Percentiles rank a stretch among this genome's conserved stretches.
These are phyloP conservation scores for Phania funesta DNA, from an alignment of 2,888 invertebrate species.

Conservation along the genomic window DNA sequence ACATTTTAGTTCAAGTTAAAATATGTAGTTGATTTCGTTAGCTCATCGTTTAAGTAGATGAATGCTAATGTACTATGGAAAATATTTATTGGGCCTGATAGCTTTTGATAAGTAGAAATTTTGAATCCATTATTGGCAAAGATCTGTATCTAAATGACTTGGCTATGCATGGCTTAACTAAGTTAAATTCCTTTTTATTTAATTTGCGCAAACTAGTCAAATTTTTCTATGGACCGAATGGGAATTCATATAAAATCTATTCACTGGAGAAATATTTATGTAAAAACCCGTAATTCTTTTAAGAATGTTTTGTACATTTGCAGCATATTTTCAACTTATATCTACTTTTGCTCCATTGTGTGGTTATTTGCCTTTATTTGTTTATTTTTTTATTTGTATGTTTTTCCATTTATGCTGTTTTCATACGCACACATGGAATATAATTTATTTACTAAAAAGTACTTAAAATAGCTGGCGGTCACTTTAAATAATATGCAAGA, in stretches of 20 bases:
- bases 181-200: too few relatives aligned
- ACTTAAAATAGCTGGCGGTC: slow-evolving; percentile 59
- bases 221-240: too few relatives aligned
- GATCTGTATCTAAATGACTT: too few relatives aligned
- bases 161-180: too few relatives aligned
- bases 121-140: too few relatives aligned
- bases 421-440: background rate
- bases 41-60: background rate
- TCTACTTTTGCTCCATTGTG: background rate
- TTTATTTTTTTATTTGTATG: background rate
- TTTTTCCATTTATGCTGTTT: background rate
- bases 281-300: too few relatives aligned
- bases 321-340: background rate
- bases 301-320: background rate
- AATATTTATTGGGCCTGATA: too few relatives aligned
- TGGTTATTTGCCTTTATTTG: background rate
- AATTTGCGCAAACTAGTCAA: too few relatives aligned
- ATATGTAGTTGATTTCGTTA: slow-evolving; percentile 34
- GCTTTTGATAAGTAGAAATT: too few relatives aligned
- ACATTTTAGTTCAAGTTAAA: slow-evolving; percentile 39
- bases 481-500: slow-evolving; percentile 66
- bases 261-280: too few relatives aligned
- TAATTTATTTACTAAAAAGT: slow-evolving; percentile 50
- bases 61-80: slow-evolving; percentile 31
- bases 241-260: too few relatives aligned